Percentiles rank a stretch among this genome's conserved stretches.
Conservation (phyloP, 1,140 invertebrate genomes). For the Anoplolepis gracilipes region DNA sequence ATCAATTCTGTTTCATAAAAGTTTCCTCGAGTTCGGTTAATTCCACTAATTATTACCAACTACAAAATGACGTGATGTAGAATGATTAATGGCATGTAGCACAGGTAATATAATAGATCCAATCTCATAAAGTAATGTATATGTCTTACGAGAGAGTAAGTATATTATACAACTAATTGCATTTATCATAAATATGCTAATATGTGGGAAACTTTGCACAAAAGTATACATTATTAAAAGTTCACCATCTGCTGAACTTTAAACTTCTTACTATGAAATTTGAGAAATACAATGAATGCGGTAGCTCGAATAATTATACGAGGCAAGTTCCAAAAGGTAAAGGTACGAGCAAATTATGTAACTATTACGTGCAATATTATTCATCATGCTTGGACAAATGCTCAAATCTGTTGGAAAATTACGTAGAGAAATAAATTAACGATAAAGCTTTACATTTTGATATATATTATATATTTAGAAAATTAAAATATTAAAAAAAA, state of each 20-base stretch:
- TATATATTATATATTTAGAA: too few relatives aligned
- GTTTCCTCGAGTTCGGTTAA: conserved; percentile 33
- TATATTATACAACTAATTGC: conserved; percentile 38
- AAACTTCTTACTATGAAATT: not conserved
- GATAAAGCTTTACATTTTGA: too few relatives aligned
- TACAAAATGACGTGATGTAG: conserved; percentile 41
- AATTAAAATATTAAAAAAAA: too few relatives aligned
- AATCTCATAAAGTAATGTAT: conserved; percentile 50
- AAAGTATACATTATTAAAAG: conserved; percentile 33
- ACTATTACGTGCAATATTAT: too few relatives aligned
- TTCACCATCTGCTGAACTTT: not conserved
- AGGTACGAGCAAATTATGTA: too few relatives aligned
- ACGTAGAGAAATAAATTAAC: too few relatives aligned
- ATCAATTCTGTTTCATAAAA: conserved; percentile 44
- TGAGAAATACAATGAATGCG: not conserved
- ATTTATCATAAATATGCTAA: not conserved
- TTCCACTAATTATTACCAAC: conserved; percentile 31
- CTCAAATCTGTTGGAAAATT: too few relatives aligned
- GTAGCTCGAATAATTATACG: not conserved
- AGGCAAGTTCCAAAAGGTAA: too few relatives aligned
- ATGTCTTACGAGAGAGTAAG: conserved; percentile 30
- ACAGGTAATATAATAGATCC: conserved; percentile 1
- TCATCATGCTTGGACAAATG: too few relatives aligned
- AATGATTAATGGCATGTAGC: conserved; percentile 54
- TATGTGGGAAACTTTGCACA: not conserved